Evolutionary conservation across 2,888 invertebrate genomes (phyloP), one percentile per base, ranked within the genome.

Genomic region (Erynnis tages): DNA sequence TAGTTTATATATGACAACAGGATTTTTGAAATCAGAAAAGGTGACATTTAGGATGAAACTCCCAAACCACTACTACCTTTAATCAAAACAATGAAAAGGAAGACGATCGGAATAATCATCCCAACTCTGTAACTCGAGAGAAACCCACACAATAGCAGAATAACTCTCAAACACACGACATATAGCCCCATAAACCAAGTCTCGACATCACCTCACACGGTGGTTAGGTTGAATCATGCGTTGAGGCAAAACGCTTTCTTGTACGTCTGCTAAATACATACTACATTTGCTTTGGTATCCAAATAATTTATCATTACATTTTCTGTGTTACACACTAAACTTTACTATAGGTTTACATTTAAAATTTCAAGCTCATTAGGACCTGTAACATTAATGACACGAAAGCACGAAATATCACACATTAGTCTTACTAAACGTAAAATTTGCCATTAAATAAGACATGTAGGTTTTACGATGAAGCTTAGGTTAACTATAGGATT

Each of bases 71-170:
- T 17, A 37, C 25, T 40, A 16, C 19, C 13, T 10, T 34, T 4
- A 34, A 34, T 43, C 21, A 43, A n/a, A 52, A 30, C 27, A 37
- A 52, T 44, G 10, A 14, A 7, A 44, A 21, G 16, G 21, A 27
- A 10, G 11, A 44, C 16, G 34, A 44, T 30, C 35, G 19, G 37
- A 52, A 52, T 43, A 44, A 52, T 29, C 21, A 37, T 43, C 29
- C 47, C 49, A 14, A 35, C 25, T 35, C 21, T 29, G 27, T 11
- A 50, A 29, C 50, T 14, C 29, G 16, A 21, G 35, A 50, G 43
- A 44, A 37, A 44, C 29, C 10, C 21, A 23, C 35, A 50, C 50
- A 52, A 52, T 52, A 44, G 44, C 10, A 37, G 44, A 52, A 52
- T 50, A 50, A 44, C 50, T 44, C 30, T 52, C 43, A 19, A 45